Evolutionary conservation across 2,797 vertebrate species (phyloP).

Genomic region (Lithobates sylvaticus): DNA sequence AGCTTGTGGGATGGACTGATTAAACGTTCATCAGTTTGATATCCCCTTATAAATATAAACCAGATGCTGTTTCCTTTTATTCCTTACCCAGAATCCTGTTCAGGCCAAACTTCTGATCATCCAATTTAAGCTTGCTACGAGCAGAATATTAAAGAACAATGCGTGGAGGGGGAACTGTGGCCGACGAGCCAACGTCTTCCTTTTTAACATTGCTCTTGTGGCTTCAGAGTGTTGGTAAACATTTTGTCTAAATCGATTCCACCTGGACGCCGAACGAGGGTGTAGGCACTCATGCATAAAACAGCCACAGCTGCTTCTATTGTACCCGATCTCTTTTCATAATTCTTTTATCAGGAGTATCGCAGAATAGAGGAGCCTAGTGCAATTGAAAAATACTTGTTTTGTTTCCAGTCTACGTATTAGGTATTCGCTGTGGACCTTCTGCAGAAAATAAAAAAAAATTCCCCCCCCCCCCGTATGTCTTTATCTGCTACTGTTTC

Average conservation of each 20-base stretch:
- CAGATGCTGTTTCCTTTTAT: constrained; percentile 1
- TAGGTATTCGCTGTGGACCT: constrained; percentile 39
- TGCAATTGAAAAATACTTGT: constrained; percentile 20
- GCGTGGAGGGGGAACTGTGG: constrained; percentile 15
- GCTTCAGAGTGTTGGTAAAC: constrained; percentile 63
- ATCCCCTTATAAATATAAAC: neutral
- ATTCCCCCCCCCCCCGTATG: too few relatives aligned
- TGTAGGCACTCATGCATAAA: constrained; percentile 25
- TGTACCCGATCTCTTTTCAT: constrained; percentile 37
- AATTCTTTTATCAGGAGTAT: constrained; percentile 56
- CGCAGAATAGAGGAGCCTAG: neutral
- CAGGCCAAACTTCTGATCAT: neutral
- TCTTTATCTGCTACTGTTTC: neutral
- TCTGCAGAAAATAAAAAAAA: constrained; percentile 35
- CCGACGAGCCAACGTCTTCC: constrained; percentile 56
- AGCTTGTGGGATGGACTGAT: neutral
- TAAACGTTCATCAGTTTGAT: neutral
- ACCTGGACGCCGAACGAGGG: constrained; percentile 56
- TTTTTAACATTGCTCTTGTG: constrained; percentile 5
- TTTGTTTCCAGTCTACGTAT: constrained; percentile 37
- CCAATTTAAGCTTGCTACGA: neutral
- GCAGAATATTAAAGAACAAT: neutral
- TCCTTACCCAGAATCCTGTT: neutral
- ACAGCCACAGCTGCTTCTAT: constrained; percentile 51
- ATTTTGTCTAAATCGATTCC: constrained; percentile 61